Base-by-base conservation (phyloP, 2,888 invertebrate genomes). In the Syrphus vitripennis region DNA sequence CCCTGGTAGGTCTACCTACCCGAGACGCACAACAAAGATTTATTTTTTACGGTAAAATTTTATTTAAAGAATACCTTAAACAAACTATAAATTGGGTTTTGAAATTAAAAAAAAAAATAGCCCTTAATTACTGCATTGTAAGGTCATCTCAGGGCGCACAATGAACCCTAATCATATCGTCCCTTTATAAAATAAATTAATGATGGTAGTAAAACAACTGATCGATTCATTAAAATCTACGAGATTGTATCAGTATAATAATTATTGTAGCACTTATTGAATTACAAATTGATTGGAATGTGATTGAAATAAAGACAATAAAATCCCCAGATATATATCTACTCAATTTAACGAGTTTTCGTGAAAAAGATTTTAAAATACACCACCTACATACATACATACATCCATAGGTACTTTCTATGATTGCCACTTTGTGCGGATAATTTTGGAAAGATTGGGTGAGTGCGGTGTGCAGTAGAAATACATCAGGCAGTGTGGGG, bases 171-270 rank as follows among this genome's bases (percentile, higher is more conserved):
- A 6, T 4, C 10, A 24, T 63, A 29, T 12, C 19, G 29, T 31
- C 45, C 67, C 21, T 67, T 67, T 37, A 1, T n/a, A n/a, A n/a
- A n/a, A n/a, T n/a, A 61, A 19, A 34, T 50, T 67, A 50, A 0
- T 50, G 6, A 67, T 21, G 48, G 48, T n/a, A 7, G 12, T 67
- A 50, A 67, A 34, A 50, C 21, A 67, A 67, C 48, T 34, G 48
- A 67, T 67, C 31, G 19, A 29, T 48, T 21, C 19, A 67, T 67
- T 48, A 67, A 45, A 21, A n/a, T 4, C 63, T 19, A 19, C 10
- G 67, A n/a, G n/a, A 50, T 67, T 50, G 19, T 67, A 48, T 50
- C 67, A 24, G 50, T 50, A 48, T 29, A 12, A 55, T 29, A 24
- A 53, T 59, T 34, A 67, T 24, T 50, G 21, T 24, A 34, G 5